Evolutionary conservation across 2,113 vertebrate species (phyloP).

Genomic region (Conger conger): DNA sequence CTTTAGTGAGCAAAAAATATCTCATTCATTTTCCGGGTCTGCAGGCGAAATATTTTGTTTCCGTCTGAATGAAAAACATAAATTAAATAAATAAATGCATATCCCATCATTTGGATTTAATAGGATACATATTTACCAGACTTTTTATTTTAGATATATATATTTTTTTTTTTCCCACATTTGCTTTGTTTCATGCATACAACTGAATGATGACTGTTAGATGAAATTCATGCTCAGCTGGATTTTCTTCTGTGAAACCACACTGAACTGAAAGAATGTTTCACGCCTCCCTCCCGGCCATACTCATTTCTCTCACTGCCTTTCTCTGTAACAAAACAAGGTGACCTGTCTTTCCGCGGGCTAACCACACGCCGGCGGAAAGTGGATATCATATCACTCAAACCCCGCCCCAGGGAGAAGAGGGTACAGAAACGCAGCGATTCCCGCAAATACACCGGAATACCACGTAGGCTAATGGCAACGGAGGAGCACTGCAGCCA

Average conservation of each 20-base stretch:
- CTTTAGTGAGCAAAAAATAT: too few relatives aligned
- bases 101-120: background rate
- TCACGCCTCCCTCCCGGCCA: background rate
- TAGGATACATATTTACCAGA: background rate
- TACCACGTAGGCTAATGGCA: background rate
- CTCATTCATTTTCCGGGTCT: background rate
- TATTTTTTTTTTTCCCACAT: background rate
- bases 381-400: constrained; percentile 9
- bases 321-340: constrained; percentile 37
- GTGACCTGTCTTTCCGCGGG: constrained; percentile 27
- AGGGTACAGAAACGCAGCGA: background rate
- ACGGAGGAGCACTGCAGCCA: constrained; percentile 7
- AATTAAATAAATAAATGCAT: too few relatives aligned
- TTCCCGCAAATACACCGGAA: background rate
- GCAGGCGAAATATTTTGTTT: background rate
- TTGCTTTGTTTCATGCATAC: background rate
- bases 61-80: background rate
- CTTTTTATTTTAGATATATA: background rate
- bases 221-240: too few relatives aligned
- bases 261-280: background rate
- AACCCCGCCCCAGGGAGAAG: background rate
- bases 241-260: background rate
- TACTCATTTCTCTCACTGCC: background rate
- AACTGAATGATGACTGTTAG: too few relatives aligned
- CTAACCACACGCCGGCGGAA: background rate